Evolutionary conservation across 2,797 vertebrate species (phyloP).

Genomic region (Malacoraja senta): DNA sequence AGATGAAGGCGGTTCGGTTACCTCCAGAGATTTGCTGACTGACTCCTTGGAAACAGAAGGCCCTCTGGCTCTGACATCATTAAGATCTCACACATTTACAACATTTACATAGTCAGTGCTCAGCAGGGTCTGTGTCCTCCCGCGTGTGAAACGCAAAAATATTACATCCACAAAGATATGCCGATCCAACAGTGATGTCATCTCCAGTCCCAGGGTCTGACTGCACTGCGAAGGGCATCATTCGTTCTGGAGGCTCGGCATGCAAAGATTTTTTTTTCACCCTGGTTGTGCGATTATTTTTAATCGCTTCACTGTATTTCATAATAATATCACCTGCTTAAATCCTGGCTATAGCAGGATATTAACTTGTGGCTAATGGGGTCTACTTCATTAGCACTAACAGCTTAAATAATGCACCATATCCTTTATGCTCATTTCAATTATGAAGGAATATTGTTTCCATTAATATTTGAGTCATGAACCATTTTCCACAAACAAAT

Average conservation of each 20-base stretch:
- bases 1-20: not conserved
- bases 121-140: slow-evolving; percentile 17
- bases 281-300: not conserved
- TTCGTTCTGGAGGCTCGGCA: not conserved
- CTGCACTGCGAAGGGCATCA: not conserved
- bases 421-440: slow-evolving; percentile 39
- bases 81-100: slow-evolving; percentile 33
- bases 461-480: slow-evolving; percentile 39
- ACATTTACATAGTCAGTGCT: slow-evolving; percentile 31
- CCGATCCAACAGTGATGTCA: slow-evolving; percentile 18
- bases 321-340: not conserved
- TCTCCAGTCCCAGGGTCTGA: not conserved
- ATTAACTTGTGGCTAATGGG: slow-evolving; percentile 36
- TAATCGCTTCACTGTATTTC: not conserved
- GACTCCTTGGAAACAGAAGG: slow-evolving; percentile 29
- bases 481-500: slow-evolving; percentile 44
- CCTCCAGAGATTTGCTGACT: slow-evolving; percentile 4
- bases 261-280: not conserved
- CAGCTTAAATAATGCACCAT: slow-evolving; percentile 39
- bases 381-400: slow-evolving; percentile 38
- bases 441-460: slow-evolving; percentile 37
- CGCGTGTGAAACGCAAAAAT: slow-evolving; percentile 17
- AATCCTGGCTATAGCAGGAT: slow-evolving; percentile 28
- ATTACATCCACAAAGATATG: slow-evolving; percentile 17
- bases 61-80: slow-evolving; percentile 36